Percentiles rank a stretch among this genome's conserved stretches.
phyloP scores from a whole-genome alignment of 2,888 invertebrate species.

The Herminia tarsipennalis region DNA sequence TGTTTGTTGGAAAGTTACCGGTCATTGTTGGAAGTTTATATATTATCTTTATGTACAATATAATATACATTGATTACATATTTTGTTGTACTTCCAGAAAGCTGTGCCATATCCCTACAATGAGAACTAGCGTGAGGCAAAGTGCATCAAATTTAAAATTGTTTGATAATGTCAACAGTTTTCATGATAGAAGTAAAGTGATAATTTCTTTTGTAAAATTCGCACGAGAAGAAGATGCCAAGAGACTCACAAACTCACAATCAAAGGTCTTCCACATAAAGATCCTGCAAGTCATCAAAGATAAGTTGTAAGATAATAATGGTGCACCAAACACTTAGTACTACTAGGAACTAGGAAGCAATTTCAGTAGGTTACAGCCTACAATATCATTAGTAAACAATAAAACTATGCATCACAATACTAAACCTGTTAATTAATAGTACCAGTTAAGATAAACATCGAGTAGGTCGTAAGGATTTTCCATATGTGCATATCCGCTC shows the following conservation, averaged over 20 bases:
- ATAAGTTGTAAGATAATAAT: not conserved
- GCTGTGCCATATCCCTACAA: no score
- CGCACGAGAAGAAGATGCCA: no score
- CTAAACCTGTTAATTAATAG: slow-evolving; percentile 33
- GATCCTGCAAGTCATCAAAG: not conserved
- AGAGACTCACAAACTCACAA: no score
- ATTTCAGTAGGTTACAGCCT: slow-evolving; percentile 33
- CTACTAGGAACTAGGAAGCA: slow-evolving; percentile 45
- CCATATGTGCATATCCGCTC: slow-evolving; percentile 29
- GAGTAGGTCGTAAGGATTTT: slow-evolving; percentile 38
- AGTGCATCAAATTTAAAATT: no score
- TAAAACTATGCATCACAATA: slow-evolving; percentile 18
- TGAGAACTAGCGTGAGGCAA: no score
- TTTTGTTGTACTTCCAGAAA: no score
- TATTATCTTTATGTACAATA: no score
- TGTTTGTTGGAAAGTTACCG: slow-evolving; percentile 19
- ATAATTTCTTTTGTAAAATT: no score
- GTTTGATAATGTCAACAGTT: no score
- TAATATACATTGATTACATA: no score
- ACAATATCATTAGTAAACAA: slow-evolving; percentile 39
- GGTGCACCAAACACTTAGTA: not conserved
- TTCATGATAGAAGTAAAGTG: no score
- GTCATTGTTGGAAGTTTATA: no score
- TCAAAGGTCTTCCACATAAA: not conserved
- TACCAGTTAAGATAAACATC: slow-evolving; percentile 27